These are phyloP conservation scores for Halichondria panicea DNA, from an alignment of 37 sponge, comb jelly and placozoan species.

Conservation along the genomic window DNA sequence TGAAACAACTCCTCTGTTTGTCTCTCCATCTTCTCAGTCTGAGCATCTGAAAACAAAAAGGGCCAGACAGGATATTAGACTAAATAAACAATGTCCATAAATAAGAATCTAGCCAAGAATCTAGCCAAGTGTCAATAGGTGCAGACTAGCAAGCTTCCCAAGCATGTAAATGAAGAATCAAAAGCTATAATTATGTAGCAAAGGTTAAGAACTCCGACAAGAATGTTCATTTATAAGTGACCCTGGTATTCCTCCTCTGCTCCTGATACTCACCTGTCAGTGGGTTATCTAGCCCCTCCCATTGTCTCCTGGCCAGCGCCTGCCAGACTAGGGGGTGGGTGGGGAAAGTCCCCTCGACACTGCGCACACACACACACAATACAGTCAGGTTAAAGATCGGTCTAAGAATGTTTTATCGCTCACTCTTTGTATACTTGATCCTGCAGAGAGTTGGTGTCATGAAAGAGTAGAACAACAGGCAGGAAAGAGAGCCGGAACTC, in stretches of 20 bases:
- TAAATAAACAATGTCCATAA: no score
- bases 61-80: neutral
- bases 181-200: neutral
- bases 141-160: no score
- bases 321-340: slow-evolving; percentile 48
- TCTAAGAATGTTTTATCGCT: neutral
- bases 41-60: slow-evolving; percentile 20
- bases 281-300: slow-evolving; percentile 8
- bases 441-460: slow-evolving; percentile 37
- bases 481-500: slow-evolving; percentile 63
- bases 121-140: no score
- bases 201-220: neutral
- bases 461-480: slow-evolving; percentile 61
- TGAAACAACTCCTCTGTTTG: slow-evolving; percentile 23
- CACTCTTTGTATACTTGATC: slow-evolving; percentile 66
- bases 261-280: slow-evolving; percentile 17
- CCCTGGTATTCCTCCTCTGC: neutral
- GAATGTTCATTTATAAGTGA: neutral
- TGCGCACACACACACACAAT: slow-evolving; percentile 8
- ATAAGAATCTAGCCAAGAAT: no score
- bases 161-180: neutral
- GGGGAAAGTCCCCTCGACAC: slow-evolving; percentile 45
- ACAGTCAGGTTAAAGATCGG: neutral
- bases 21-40: slow-evolving; percentile 19
- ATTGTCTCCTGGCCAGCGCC: slow-evolving; percentile 57